Base-by-base conservation (phyloP, 2,888 invertebrate genomes). In the Hedya salicella region DNA sequence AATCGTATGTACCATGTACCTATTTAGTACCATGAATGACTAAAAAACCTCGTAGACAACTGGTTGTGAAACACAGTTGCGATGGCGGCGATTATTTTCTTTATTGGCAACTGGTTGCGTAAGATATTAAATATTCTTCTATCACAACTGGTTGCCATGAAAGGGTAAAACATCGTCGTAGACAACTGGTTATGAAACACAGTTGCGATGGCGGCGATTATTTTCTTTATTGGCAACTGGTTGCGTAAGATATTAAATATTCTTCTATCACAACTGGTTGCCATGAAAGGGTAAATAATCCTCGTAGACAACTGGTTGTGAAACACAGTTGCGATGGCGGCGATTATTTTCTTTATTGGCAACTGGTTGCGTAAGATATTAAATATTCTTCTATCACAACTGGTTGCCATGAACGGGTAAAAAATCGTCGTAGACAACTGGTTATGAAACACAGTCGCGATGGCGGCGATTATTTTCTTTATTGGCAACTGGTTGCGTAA, bases 241-340 rank as follows among this genome's bases (percentile, higher is more conserved):
- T n/a, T n/a, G n/a, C n/a, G n/a, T n/a, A n/a, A n/a, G n/a, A n/a
- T n/a, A n/a, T n/a, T n/a, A n/a, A n/a, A n/a, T n/a, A 36, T 14
- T 30, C 30, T 52, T n/a, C 25, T 25, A 25, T 25, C 25, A 9
- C 44, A 44, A 44, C 17, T 16, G n/a, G 44, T 14, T 44, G 44
- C 44, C 36, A 53, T 53, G 53, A 53, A 53, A 53, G 53, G 36
- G 3, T 53, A 36, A 32, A 36, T 36, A 2, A 53, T 53, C 53
- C 53, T 53, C 17, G 17, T 53, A 53, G 53, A 36, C 53, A 53
- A 53, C 53, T 53, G 30, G 36, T 53, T 53, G n/a, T 53, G 53
- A 53, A 53, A 53, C 53, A 30, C 53, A 53, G 53, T 53, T 53
- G 36, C 53, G 53, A 53, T 32, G 53, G 53, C 53, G 53, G 53